These are phyloP conservation scores for Timandra comae DNA, from an alignment of 2,888 invertebrate species.

Conservation along the genomic window DNA sequence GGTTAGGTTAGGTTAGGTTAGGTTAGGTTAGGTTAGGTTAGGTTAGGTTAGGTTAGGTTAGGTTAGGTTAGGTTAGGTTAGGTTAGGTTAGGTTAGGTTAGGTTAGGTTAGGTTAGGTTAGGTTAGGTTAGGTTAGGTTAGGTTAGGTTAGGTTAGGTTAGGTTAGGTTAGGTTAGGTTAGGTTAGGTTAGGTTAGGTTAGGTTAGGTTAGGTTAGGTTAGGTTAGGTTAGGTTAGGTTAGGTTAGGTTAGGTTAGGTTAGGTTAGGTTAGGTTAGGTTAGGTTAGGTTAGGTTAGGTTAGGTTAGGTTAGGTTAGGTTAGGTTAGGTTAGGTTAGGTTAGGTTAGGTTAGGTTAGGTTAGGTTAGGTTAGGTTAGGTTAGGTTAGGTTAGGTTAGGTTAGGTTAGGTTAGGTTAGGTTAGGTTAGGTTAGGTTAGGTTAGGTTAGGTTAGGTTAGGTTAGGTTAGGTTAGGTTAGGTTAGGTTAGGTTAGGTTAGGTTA, in stretches of 20 bases:
- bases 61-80: conserved; percentile 13
- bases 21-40: conserved; percentile 8
- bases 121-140: conserved; percentile 9
- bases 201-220: conserved; percentile 6
- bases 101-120: conserved; percentile 9
- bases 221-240: conserved; percentile 8
- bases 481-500: conserved; percentile 8
- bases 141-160: conserved; percentile 9
- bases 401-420: conserved; percentile 9
- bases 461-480: conserved; percentile 9
- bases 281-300: conserved; percentile 8
- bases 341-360: conserved; percentile 6
- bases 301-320: conserved; percentile 7
- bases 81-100: conserved; percentile 10
- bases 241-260: conserved; percentile 8
- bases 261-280: conserved; percentile 8
- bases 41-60: conserved; percentile 12
- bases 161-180: conserved; percentile 9
- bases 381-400: conserved; percentile 9
- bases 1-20: conserved; percentile 11
- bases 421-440: conserved; percentile 9
- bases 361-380: conserved; percentile 6
- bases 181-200: conserved; percentile 8
- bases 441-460: conserved; percentile 9
- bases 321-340: conserved; percentile 8